Evolutionary conservation across 2,888 invertebrate species (phyloP), one percentile per base, ranked within the genome.

Genomic region (Pilophorus perplexus): DNA sequence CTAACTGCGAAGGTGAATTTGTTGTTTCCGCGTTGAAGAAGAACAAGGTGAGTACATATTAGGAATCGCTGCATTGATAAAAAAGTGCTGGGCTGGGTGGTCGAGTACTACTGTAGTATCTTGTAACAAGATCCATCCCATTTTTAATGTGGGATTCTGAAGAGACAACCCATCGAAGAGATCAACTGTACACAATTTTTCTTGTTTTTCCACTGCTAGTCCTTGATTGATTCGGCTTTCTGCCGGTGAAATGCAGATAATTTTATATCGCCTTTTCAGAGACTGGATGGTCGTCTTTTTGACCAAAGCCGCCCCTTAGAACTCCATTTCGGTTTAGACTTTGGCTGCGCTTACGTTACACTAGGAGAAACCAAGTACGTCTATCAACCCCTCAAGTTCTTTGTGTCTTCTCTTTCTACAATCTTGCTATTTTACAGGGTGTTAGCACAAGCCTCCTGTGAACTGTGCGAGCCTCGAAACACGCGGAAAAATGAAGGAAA

Each of bases 401-500:
- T 8, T 12, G 33, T 33, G 6, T 12, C 33, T 33, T 10, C n/a
- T 42, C 42, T 14, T 4, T 40, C 40, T 20, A 16, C 5, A 18
- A 18, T 3, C 23, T 25, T 40, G 6, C n/a, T n/a, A 23, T n/a
- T 40, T 59, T 8, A 18, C 22, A 92, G 92, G 76, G 90, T 90
- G 18, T 76, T 94, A 71, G 89, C 91, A 0, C 91, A 93, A 79
- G 90, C 93, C 3, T 88, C 90, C 3, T 91, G 93, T 78, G 92
- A 93, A 78, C 84, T 97, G 28, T 86, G 87, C 57, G 84, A 85
- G 71, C 95, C 96, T 0, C 90, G 90, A 77, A 83, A 87, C 33
- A 85, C 89, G 0, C 80, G 94, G 42, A 92, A 94, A 0, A 91
- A 89, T 75, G 96, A 97, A 77, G 96, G 96, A 1, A 83, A 89